Percentiles rank a stretch among this genome's conserved stretches.
These are phyloP conservation scores for Lacerta agilis DNA, from an alignment of 2,797 vertebrate species.

Conservation along the genomic window DNA sequence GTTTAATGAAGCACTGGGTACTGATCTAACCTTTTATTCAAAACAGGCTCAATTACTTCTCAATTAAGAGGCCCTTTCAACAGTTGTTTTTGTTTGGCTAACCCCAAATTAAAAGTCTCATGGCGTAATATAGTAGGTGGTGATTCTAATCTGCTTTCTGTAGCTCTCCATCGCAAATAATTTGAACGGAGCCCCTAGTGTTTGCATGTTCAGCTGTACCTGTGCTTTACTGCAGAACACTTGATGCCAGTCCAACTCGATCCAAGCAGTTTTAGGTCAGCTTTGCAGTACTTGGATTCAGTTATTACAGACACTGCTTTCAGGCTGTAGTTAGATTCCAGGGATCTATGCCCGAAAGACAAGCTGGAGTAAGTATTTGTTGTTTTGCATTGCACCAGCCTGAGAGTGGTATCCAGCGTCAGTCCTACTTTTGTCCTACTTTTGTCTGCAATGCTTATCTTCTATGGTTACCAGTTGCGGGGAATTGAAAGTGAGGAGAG, in stretches of 20 bases:
- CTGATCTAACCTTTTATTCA: constrained; percentile 28
- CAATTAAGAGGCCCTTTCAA: constrained; percentile 8
- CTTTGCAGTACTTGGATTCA: not conserved
- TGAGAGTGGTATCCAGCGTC: no score
- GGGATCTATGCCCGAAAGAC: not conserved
- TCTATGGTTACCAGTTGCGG: no score
- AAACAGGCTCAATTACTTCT: constrained; percentile 21
- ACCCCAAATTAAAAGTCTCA: constrained; percentile 16
- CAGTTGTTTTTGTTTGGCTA: not conserved
- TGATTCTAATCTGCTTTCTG: not conserved
- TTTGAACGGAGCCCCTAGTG: not conserved
- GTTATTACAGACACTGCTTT: not conserved
- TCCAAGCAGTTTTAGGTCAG: not conserved
- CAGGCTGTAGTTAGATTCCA: not conserved
- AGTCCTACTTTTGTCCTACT: no score
- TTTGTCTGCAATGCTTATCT: no score
- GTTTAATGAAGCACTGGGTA: constrained; percentile 3
- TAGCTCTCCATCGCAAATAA: not conserved
- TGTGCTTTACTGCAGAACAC: not conserved
- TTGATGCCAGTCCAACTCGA: not conserved
- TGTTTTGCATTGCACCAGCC: no score
- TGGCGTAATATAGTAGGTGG: not conserved
- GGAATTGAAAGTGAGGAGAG: no score
- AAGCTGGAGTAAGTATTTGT: no score
- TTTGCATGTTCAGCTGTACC: not conserved